Conservation (phyloP, 1,140 invertebrate species). For the Tenebrio molitor region DNA sequence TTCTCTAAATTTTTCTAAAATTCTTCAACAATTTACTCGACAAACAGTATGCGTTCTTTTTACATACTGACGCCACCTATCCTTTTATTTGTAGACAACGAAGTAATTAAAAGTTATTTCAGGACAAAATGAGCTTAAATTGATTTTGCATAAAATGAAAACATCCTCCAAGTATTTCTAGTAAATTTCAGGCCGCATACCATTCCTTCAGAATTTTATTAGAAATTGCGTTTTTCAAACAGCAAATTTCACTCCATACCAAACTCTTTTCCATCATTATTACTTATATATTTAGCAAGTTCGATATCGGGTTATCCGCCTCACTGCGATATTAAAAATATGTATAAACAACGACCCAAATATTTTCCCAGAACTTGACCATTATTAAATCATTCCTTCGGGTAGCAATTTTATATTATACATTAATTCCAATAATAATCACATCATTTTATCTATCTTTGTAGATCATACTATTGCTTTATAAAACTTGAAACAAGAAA, state of each 20-base stretch:
- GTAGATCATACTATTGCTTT: too few species aligned
- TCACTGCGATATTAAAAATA: too few species aligned
- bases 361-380: too few species aligned
- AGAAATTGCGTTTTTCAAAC: constrained; percentile 17
- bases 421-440: too few species aligned
- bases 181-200: constrained; percentile 27
- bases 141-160: constrained; percentile 26
- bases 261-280: constrained; percentile 3
- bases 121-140: constrained; percentile 15
- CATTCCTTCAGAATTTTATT: constrained; percentile 29
- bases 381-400: too few species aligned
- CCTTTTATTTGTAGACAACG: neutral
- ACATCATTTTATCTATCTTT: too few species aligned
- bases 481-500: too few species aligned
- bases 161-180: constrained; percentile 28
- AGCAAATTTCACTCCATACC: neutral
- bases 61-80: neutral
- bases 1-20: constrained; percentile 27
- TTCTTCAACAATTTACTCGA: neutral
- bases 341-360: too few species aligned
- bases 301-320: neutral
- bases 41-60: constrained; percentile 4
- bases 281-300: neutral
- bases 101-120: constrained; percentile 26
- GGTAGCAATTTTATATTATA: too few species aligned